phyloP scores from a whole-genome alignment of 2,113 vertebrate species.

The Urocynchramus pylzowi region DNA sequence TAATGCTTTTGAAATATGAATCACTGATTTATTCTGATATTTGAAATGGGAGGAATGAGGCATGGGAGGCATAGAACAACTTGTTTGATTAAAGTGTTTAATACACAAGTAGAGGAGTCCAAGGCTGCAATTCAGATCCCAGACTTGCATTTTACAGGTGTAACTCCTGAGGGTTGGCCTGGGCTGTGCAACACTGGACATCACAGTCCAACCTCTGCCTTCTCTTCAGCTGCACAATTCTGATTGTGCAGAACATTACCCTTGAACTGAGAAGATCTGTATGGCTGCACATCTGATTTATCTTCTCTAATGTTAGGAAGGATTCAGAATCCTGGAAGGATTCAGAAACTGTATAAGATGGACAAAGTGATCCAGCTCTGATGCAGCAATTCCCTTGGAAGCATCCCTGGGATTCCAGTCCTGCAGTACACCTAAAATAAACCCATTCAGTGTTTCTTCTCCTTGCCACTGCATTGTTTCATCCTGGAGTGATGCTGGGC shows the following conservation, averaged over 20 bases:
- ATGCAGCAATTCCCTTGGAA: background rate
- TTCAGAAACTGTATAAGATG: background rate
- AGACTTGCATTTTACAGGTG: background rate
- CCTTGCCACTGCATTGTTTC: background rate
- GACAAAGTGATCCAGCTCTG: background rate
- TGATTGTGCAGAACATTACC: background rate
- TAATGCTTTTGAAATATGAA: constrained; percentile 38
- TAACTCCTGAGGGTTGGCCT: background rate
- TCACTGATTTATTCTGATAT: constrained; percentile 27
- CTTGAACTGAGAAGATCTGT: too few relatives aligned
- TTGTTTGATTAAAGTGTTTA: background rate
- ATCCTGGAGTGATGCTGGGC: background rate
- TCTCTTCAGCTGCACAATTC: background rate
- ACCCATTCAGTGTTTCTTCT: background rate
- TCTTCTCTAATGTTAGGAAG: background rate
- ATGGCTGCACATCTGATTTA: background rate
- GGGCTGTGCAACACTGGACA: background rate
- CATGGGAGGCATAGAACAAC: background rate
- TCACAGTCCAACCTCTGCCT: background rate
- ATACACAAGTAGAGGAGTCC: background rate
- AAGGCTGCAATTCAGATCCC: background rate
- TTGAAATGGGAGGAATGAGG: background rate
- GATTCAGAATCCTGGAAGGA: background rate
- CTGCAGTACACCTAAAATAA: background rate
- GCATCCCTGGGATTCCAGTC: background rate